These are phyloP conservation scores for Plestiodon gilberti DNA, from an alignment of 2,113 vertebrate species.

Conservation along the genomic window DNA sequence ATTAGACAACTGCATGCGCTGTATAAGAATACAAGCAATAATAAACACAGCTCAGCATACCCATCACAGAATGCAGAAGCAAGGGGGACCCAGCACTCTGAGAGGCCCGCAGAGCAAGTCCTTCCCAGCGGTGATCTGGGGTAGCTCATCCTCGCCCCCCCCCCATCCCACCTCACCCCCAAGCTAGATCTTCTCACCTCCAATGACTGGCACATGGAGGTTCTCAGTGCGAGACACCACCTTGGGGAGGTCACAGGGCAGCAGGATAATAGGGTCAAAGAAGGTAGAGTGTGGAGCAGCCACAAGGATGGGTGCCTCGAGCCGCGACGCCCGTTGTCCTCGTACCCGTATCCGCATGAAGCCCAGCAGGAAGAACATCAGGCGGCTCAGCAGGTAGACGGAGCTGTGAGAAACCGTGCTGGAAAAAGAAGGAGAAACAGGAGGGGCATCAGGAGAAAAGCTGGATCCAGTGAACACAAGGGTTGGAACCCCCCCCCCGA, in stretches of 20 bases:
- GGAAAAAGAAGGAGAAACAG: neutral
- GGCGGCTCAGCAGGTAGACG: slow-evolving; percentile 79
- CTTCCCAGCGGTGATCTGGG: neutral
- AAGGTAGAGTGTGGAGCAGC: slow-evolving; percentile 89
- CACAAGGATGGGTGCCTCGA: slow-evolving; percentile 85
- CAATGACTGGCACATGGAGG: slow-evolving; percentile 82
- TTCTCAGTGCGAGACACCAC: slow-evolving; percentile 90
- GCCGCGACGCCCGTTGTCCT: slow-evolving; percentile 79
- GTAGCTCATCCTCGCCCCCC: too few species aligned
- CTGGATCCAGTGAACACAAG: rapidly evolving
- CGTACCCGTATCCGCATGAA: slow-evolving; percentile 85
- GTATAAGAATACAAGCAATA: too few species aligned
- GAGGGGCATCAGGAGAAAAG: neutral
- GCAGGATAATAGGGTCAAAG: slow-evolving; percentile 86
- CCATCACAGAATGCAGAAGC: too few species aligned
- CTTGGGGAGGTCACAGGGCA: slow-evolving; percentile 77
- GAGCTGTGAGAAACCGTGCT: slow-evolving; percentile 75
- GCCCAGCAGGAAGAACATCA: slow-evolving; percentile 82
- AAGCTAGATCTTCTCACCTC: slow-evolving; percentile 77
- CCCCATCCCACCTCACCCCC: neutral
- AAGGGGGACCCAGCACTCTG: too few species aligned
- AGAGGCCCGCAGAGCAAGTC: too few species aligned
- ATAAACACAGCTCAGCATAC: too few species aligned
- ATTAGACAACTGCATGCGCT: too few species aligned
- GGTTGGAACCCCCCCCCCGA: neutral